Conservation (phyloP, 2,888 invertebrate genomes). For the Dorcus hopei region DNA sequence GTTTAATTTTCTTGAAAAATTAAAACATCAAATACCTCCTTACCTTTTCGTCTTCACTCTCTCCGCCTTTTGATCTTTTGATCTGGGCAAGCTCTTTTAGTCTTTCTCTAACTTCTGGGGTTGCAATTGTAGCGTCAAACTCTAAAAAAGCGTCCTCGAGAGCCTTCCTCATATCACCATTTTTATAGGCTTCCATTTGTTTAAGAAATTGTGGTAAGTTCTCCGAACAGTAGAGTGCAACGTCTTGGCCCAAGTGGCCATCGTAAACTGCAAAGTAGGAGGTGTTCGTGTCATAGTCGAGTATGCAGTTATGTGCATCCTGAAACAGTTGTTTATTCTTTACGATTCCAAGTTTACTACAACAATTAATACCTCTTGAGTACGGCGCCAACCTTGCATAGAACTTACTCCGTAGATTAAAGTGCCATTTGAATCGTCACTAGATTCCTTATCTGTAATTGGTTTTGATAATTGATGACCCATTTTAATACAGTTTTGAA, state of each 20-base stretch:
- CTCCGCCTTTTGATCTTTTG: slow-evolving; percentile 50
- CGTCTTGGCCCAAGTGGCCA: slow-evolving; percentile 97
- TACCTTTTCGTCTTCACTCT: slow-evolving; percentile 56
- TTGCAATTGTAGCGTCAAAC: slow-evolving; percentile 81
- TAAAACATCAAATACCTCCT: slow-evolving; percentile 52
- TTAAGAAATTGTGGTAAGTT: slow-evolving; percentile 84
- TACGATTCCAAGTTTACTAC: no score
- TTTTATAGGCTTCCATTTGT: slow-evolving; percentile 68
- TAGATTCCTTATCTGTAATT: slow-evolving; percentile 83
- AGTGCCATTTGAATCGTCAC: slow-evolving; percentile 70
- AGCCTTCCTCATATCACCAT: slow-evolving; percentile 70
- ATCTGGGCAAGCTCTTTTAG: slow-evolving; percentile 63
- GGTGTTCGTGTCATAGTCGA: slow-evolving; percentile 77
- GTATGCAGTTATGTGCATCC: slow-evolving; percentile 95
- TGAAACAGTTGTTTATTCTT: slow-evolving; percentile 47
- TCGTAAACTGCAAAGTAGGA: slow-evolving; percentile 97
- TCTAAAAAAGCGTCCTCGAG: slow-evolving; percentile 83
- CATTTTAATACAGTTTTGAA: slow-evolving; percentile 50
- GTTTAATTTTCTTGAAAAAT: no score
- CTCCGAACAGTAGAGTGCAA: slow-evolving; percentile 84
- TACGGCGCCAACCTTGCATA: slow-evolving; percentile 99
- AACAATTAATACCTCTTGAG: slow-evolving; percentile 80
- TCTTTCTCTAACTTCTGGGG: slow-evolving; percentile 71
- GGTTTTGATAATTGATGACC: slow-evolving; percentile 95
- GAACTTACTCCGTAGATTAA: slow-evolving; percentile 88